Conservation (phyloP, 92 coral and sea anemone species). For the Phenganax marumi region DNA sequence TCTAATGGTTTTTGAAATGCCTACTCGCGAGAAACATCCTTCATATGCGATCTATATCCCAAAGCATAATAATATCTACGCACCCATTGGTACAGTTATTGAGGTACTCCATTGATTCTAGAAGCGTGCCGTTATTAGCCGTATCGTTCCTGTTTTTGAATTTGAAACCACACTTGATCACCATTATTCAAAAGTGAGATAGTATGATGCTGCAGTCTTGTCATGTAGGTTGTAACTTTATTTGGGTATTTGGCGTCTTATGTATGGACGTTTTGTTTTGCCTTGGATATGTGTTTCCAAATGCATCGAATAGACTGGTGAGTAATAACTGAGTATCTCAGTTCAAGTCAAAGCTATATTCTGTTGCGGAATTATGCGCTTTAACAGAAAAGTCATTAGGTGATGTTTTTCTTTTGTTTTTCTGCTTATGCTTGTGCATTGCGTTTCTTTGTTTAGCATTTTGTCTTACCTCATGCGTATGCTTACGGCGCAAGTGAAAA, state of each 20-base stretch:
- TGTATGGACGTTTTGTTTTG: constrained; percentile 83
- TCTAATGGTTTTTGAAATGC: constrained; percentile 53
- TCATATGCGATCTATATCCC: not conserved
- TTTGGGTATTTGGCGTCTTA: constrained; percentile 75
- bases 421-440: not conserved
- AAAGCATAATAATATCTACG: constrained; percentile 39
- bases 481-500: too few relatives aligned
- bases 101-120: constrained; percentile 56
- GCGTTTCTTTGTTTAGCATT: not conserved
- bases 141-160: not conserved
- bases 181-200: not conserved
- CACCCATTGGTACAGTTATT: constrained; percentile 55
- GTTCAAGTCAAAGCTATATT: not conserved
- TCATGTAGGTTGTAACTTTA: constrained; percentile 70
- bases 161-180: not conserved
- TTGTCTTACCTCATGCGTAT: too few relatives aligned
- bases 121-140: not conserved
- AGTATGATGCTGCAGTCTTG: not conserved
- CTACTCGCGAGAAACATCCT: not conserved
- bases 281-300: constrained; percentile 76
- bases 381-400: not conserved
- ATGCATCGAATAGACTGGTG: constrained; percentile 40
- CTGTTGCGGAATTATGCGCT: too few relatives aligned
- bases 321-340: constrained; percentile 1
- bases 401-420: not conserved